phyloP scores from a whole-genome alignment of 2,113 vertebrate genomes.

The Phylloscopus trochiloides region DNA sequence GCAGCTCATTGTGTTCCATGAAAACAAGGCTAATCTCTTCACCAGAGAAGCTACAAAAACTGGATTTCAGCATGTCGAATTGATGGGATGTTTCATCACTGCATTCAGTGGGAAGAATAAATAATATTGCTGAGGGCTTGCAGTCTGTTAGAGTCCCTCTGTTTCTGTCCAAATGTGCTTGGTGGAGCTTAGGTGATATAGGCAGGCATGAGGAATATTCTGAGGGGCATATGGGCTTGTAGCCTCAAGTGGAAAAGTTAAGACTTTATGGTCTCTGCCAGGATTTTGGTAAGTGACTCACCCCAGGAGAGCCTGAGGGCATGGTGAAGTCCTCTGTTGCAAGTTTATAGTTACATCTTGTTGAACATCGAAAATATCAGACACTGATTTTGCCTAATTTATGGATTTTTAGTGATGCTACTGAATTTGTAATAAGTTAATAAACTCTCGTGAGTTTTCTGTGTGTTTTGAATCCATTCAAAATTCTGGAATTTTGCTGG shows the following conservation, averaged over 20 bases:
- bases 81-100: background rate
- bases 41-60: background rate
- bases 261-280: background rate
- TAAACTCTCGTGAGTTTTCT: background rate
- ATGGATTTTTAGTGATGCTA: background rate
- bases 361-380: background rate
- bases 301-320: background rate
- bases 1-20: background rate
- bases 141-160: background rate
- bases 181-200: background rate
- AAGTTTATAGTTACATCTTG: background rate
- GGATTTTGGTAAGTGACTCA: background rate
- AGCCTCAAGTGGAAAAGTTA: background rate
- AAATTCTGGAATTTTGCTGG: background rate
- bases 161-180: background rate
- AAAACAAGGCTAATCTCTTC: background rate
- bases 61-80: background rate
- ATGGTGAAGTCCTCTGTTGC: accelerated
- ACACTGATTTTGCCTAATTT: background rate
- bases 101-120: background rate
- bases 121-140: background rate
- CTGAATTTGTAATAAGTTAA: background rate
- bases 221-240: background rate
- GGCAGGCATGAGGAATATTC: background rate
- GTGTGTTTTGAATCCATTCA: background rate